Percentiles rank a stretch among this genome's conserved stretches.
Conservation (phyloP, 2,888 invertebrate species). For the Tachina fera region DNA sequence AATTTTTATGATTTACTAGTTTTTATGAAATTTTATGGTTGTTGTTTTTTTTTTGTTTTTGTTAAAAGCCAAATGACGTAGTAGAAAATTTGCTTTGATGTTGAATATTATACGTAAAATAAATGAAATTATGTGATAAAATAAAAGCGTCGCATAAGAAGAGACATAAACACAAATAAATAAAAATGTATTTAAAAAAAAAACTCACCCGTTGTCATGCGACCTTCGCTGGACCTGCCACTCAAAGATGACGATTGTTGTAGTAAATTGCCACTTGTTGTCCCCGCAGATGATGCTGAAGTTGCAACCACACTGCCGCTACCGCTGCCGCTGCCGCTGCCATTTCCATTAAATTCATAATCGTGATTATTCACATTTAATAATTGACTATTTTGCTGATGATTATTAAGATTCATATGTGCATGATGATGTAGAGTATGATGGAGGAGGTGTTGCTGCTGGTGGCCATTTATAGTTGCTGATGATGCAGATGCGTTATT, state of each 20-base stretch:
- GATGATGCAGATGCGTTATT: conserved; percentile 59
- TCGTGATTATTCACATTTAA: conserved; percentile 70
- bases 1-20: neutral
- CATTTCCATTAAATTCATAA: conserved; percentile 74
- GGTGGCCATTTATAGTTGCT: conserved; percentile 52
- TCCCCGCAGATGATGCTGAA: conserved; percentile 58
- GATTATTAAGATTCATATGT: conserved; percentile 46
- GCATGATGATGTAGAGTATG: conserved; percentile 33
- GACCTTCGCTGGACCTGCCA: conserved; percentile 76
- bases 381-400: conserved; percentile 73
- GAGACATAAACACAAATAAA: conserved; percentile 19
- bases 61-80: conserved; percentile 30
- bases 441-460: conserved; percentile 32
- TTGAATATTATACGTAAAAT: conserved; percentile 21
- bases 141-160: conserved; percentile 12
- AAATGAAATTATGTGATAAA: conserved; percentile 16
- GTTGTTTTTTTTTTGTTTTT: neutral
- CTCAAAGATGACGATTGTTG: conserved; percentile 57
- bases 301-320: conserved; percentile 48
- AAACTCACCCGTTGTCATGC: conserved; percentile 76
- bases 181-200: conserved; percentile 1
- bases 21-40: neutral
- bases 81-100: conserved; percentile 42
- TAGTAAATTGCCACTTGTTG: conserved; percentile 62
- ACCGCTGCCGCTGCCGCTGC: conserved; percentile 7